Percentiles rank a stretch among this genome's conserved stretches.
Evolutionary conservation across 2,888 invertebrate genomes (phyloP).

Genomic region (Drosophila anceps): DNA sequence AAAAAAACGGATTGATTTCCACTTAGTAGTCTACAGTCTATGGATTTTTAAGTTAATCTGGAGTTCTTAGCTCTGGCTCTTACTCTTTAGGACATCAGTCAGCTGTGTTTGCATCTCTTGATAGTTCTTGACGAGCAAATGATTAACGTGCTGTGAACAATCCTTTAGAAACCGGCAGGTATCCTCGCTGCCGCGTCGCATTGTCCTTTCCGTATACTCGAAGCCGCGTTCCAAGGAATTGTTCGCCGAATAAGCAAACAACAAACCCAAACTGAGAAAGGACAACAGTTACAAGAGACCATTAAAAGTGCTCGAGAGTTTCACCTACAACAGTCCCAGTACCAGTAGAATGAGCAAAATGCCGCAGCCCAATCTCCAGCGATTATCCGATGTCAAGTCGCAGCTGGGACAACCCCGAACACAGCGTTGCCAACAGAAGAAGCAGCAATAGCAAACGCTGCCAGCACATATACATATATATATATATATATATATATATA

Average conservation of each 20-base stretch:
- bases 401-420: constrained; percentile 89
- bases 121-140: constrained; percentile 91
- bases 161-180: constrained; percentile 89
- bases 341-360: constrained; percentile 91
- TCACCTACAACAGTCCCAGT: constrained; percentile 86
- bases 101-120: constrained; percentile 89
- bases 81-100: constrained; percentile 89
- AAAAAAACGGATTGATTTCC: too few species aligned
- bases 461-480: not conserved
- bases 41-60: not conserved
- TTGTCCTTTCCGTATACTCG: constrained; percentile 87
- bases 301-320: rapidly evolving
- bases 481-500: not conserved
- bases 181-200: constrained; percentile 89
- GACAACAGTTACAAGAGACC: not conserved
- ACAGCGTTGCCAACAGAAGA: constrained; percentile 95
- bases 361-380: constrained; percentile 92
- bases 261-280: constrained; percentile 92
- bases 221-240: constrained; percentile 92
- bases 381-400: constrained; percentile 90
- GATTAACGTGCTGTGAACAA: constrained; percentile 90
- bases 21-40: not conserved
- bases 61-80: constrained; percentile 45
- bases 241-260: constrained; percentile 96
- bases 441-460: constrained; percentile 86